Evolutionary conservation across 2,113 vertebrate species (phyloP), one percentile per base, ranked within the genome.

Genomic region (Synodontis membranacea): DNA sequence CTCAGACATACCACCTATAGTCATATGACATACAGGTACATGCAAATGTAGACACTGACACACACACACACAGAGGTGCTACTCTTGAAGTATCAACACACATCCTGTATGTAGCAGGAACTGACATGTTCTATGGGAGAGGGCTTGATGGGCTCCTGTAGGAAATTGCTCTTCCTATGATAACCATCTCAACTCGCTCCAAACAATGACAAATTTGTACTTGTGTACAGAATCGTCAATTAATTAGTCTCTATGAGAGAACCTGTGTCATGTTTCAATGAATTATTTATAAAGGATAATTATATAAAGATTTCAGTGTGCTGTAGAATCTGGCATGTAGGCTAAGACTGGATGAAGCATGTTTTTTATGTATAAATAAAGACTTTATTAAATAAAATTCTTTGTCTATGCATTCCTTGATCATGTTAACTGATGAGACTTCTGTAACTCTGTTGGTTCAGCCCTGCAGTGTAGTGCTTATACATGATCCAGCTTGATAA

Each of bases 221-320:
- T 95, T 94, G 93, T 91, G 92, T 94, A 89, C 94, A 93, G 94
- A 93, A 90, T 86, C 85, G 89, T 90, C 91, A 89, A 91, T 91
- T 88, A 93, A 82, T 86, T 93, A 94, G 94, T 95, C 95, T 95
- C 95, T 95, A 95, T 95, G 89, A 95, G 95, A 95, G 95, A 95
- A 91, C 91, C 92, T 91, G 84, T 91, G 94, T 95, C 93, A 95
- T 95, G 94, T 95, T 95, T 94, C 93, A 95, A 94, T 95, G 95
- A 95, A 94, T 95, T 89, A 93, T 93, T 91, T 93, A 90, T 93
- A 91, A 92, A 88, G 90, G 91, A 89, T 93, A 88, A 92, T 92
- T 89, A 91, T 92, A 81, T 44, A 88, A 91, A 87, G 56, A 79
- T 86, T 87, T 88, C 87, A 88, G 86, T 93, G 89, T 93, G 52